Conservation (phyloP, 2,113 vertebrate species). For the Misgurnus anguillicaudatus region DNA sequence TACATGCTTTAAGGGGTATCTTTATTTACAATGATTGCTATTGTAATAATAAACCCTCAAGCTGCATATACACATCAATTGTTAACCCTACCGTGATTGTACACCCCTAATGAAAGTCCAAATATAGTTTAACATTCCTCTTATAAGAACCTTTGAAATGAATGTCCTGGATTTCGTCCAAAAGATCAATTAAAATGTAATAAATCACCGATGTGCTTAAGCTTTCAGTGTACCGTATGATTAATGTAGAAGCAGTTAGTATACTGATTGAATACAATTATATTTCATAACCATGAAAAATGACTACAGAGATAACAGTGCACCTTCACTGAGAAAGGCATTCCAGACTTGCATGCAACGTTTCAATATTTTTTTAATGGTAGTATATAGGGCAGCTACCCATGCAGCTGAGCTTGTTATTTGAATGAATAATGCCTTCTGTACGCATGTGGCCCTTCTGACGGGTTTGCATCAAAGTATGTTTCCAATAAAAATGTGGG, state of each 20-base stretch:
- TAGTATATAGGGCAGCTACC: background rate
- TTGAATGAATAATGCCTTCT: slow-evolving; percentile 6
- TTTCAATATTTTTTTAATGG: background rate
- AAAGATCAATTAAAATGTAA: slow-evolving; percentile 49
- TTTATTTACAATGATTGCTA: no score
- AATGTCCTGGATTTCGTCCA: slow-evolving; percentile 52
- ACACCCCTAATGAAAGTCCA: background rate
- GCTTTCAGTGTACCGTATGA: slow-evolving; percentile 17
- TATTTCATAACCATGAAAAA: background rate
- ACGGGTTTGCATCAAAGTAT: background rate
- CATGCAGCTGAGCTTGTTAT: slow-evolving; percentile 8
- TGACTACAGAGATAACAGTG: slow-evolving; percentile 3
- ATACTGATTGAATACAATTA: slow-evolving; percentile 23
- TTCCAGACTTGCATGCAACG: background rate
- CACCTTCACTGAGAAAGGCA: background rate
- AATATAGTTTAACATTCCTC: background rate
- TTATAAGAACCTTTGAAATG: slow-evolving; percentile 5
- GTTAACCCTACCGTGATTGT: background rate
- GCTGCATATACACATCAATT: no score
- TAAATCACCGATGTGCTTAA: slow-evolving; percentile 14
- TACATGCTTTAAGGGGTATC: background rate
- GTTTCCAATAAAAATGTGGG: background rate
- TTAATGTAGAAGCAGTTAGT: slow-evolving; percentile 17
- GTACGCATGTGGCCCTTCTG: background rate
- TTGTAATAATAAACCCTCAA: no score